Percentiles rank a stretch among this genome's conserved stretches.
These are phyloP conservation scores for Achroia grisella DNA, from an alignment of 1,140 invertebrate genomes.

Conservation along the genomic window DNA sequence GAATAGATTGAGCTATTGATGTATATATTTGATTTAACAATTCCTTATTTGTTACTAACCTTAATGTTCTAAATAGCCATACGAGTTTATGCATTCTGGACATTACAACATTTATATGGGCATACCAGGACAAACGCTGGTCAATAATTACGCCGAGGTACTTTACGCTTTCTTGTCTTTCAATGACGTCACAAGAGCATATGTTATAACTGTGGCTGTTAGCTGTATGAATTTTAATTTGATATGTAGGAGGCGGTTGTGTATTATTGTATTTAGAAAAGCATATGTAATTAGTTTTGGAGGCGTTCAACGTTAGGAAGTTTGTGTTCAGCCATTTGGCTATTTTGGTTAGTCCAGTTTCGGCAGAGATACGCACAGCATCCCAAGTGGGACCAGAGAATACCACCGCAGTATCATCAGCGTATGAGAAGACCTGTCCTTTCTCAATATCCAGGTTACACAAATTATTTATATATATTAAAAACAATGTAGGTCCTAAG, in stretches of 20 bases:
- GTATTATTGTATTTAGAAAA: not conserved
- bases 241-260: not conserved
- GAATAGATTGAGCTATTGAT: not conserved
- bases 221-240: conserved; percentile 2
- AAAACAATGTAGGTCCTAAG: not conserved
- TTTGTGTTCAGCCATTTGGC: not conserved
- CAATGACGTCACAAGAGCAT: not conserved
- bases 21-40: not conserved
- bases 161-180: not conserved
- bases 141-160: not conserved
- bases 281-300: not conserved
- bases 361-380: not conserved
- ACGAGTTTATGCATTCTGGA: not conserved
- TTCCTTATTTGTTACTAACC: not conserved
- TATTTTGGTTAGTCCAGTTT: not conserved
- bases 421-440: not conserved
- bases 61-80: not conserved
- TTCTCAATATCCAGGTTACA: no score
- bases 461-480: no score
- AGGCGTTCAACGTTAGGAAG: not conserved
- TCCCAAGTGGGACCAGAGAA: no score
- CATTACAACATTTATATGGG: not conserved
- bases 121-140: not conserved
- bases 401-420: conserved; percentile 1
- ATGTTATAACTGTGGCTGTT: not conserved